Evolutionary conservation across 35 echinoderm and acorn worm species (phyloP), one percentile per base, ranked within the genome.

Genomic region (Acanthaster planci): DNA sequence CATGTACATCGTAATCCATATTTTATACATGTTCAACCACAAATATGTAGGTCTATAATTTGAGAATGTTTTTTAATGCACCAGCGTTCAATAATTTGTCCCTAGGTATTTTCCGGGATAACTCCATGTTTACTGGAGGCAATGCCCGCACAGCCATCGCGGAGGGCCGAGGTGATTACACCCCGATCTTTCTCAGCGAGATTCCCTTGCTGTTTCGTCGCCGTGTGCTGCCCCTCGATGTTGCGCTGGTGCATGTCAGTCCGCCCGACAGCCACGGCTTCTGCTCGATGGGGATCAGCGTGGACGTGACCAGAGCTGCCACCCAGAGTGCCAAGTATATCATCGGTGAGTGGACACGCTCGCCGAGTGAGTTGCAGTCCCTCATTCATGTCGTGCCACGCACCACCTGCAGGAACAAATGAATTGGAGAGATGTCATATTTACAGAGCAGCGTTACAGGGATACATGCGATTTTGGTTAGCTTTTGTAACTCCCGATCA

Each of bases 51-150:
- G n/a, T n/a, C n/a, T n/a, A n/a, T n/a, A n/a, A n/a, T n/a, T n/a
- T n/a, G n/a, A n/a, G n/a, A n/a, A n/a, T n/a, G n/a, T n/a, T n/a
- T n/a, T n/a, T n/a, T n/a, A n/a, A n/a, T n/a, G n/a, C n/a, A n/a
- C n/a, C n/a, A n/a, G n/a, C n/a, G n/a, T n/a, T n/a, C n/a, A n/a
- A n/a, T n/a, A n/a, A n/a, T n/a, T n/a, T n/a, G n/a, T n/a, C n/a
- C n/a, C n/a, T 29, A 72, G 64, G 64, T 72, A 72, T 72, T 72
- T 72, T 72, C 64, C 64, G 64, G 34, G 26, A 26, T 29, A 72
- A 72, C 64, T 72, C 64, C 10, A 72, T 72, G 64, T 72, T 72
- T 26, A 72, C 34, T 29, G 64, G 64, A 10, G 64, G 64, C 64
- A 72, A 72, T 35, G 64, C 64, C 14, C 64, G 64, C 34, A 26